These are phyloP conservation scores for Peromyscus leucopus DNA, from an alignment of 2,113 vertebrate species.

Conservation along the genomic window DNA sequence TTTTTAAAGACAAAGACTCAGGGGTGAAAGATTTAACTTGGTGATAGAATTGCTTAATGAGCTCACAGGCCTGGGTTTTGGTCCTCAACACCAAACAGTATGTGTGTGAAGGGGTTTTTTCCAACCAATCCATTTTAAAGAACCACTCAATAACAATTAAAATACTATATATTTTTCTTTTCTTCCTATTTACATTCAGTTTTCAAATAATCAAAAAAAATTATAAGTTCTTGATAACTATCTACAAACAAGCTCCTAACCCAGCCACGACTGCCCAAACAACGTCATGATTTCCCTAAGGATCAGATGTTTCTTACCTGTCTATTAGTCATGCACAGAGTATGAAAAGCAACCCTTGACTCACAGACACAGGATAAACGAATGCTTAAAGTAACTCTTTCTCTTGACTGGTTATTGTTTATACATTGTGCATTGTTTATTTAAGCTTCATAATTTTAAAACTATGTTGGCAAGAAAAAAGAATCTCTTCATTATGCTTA, in stretches of 20 bases:
- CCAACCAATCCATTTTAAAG: slow-evolving; percentile 48
- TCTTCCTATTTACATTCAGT: slow-evolving; percentile 18
- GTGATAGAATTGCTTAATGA: not conserved
- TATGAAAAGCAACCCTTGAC: slow-evolving; percentile 6
- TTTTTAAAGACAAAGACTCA: not conserved
- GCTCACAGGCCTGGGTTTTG: not conserved
- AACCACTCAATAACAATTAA: not conserved
- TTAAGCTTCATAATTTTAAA: slow-evolving; percentile 31
- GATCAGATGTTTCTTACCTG: not conserved
- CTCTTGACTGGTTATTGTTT: not conserved
- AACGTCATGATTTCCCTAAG: not conserved
- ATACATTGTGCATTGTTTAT: not conserved
- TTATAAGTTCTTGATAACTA: not conserved
- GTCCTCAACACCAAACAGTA: not conserved
- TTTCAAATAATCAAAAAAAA: slow-evolving; percentile 38
- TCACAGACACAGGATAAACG: not conserved
- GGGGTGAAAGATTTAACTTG: not conserved
- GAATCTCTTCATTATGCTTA: not conserved
- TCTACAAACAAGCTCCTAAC: not conserved
- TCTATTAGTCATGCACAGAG: not conserved
- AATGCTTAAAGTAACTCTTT: not conserved
- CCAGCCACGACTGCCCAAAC: not conserved
- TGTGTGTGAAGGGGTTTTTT: too few relatives aligned
- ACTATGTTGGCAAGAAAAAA: slow-evolving; percentile 45
- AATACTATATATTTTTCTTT: not conserved